Conservation (phyloP, 2,113 vertebrate genomes). For the Hemiprocne comata region DNA sequence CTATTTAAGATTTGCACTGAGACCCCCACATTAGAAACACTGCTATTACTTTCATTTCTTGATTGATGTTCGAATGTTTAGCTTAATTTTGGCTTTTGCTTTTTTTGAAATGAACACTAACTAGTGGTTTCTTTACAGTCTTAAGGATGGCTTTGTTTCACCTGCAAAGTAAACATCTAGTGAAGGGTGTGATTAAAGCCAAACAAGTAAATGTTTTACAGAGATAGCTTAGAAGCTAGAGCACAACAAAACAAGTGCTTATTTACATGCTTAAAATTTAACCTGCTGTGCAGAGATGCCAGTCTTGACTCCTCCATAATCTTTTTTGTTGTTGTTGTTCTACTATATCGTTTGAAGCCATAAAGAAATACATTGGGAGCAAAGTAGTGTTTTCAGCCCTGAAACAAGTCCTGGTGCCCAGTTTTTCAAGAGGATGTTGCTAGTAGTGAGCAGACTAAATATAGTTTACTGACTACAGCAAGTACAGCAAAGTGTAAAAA, state of each 20-base stretch:
- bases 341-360: not conserved
- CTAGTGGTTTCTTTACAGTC: conserved; percentile 2
- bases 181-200: not conserved
- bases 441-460: not conserved
- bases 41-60: conserved; percentile 8
- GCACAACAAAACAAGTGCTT: not conserved
- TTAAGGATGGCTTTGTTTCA: conserved; percentile 46
- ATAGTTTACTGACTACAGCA: not conserved
- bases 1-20: not conserved
- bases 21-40: not conserved
- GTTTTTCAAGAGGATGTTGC: not conserved
- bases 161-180: conserved; percentile 31
- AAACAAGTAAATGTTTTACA: conserved; percentile 44
- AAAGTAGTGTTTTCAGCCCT: not conserved
- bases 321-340: not conserved
- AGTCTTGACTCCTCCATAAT: not conserved
- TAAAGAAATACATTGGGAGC: not conserved
- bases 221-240: not conserved
- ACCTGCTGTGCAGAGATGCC: not conserved
- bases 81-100: not conserved
- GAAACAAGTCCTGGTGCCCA: not conserved
- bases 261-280: not conserved
- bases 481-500: not conserved
- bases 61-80: conserved; percentile 13
- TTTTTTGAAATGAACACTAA: not conserved